A percentile compares a stretch with the other conserved stretches of the same genome.
phyloP scores from a whole-genome alignment of 2,888 invertebrate genomes.

The Cataglyphis altisquamis region DNA sequence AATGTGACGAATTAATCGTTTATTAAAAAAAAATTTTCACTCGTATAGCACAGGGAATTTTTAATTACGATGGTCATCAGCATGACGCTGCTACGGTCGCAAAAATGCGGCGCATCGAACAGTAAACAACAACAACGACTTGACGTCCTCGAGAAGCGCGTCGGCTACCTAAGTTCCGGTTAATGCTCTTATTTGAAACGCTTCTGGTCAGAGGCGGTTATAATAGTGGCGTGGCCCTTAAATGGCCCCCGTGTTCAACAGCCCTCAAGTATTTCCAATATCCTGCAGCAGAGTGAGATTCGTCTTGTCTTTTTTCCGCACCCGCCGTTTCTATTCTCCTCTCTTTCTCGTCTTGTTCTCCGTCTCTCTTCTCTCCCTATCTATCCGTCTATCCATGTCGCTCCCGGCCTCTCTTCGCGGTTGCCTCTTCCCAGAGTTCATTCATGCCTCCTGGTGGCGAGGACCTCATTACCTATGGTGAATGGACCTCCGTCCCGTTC shows the following conservation, averaged over 20 bases:
- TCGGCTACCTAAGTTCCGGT: slow-evolving; percentile 66
- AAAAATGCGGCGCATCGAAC: slow-evolving; percentile 52
- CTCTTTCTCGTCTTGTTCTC: slow-evolving; percentile 8
- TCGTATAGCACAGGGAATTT: not conserved
- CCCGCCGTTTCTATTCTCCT: slow-evolving; percentile 61
- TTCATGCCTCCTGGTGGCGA: slow-evolving; percentile 84
- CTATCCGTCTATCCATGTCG: slow-evolving; percentile 52
- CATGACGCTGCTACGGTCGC: slow-evolving; percentile 5
- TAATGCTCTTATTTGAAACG: slow-evolving; percentile 74
- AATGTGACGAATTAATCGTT: not conserved
- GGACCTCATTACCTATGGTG: slow-evolving; percentile 85
- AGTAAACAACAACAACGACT: slow-evolving; percentile 37
- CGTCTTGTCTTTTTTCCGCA: slow-evolving; percentile 72
- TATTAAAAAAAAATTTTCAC: slow-evolving; percentile 4
- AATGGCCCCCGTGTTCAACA: slow-evolving; percentile 83
- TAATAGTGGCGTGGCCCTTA: slow-evolving; percentile 82
- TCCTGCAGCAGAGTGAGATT: slow-evolving; percentile 83
- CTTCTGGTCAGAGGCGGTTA: slow-evolving; percentile 82
- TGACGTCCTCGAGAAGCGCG: slow-evolving; percentile 58
- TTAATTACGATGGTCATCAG: slow-evolving; percentile 46
- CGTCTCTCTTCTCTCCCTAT: slow-evolving; percentile 17
- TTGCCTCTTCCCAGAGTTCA: slow-evolving; percentile 78
- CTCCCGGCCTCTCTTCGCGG: slow-evolving; percentile 55
- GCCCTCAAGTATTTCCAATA: slow-evolving; percentile 85
- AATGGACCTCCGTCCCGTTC: slow-evolving; percentile 78